Evolutionary conservation across 2,797 vertebrate species (phyloP).

Genomic region (Lophotriccus pileatus): DNA sequence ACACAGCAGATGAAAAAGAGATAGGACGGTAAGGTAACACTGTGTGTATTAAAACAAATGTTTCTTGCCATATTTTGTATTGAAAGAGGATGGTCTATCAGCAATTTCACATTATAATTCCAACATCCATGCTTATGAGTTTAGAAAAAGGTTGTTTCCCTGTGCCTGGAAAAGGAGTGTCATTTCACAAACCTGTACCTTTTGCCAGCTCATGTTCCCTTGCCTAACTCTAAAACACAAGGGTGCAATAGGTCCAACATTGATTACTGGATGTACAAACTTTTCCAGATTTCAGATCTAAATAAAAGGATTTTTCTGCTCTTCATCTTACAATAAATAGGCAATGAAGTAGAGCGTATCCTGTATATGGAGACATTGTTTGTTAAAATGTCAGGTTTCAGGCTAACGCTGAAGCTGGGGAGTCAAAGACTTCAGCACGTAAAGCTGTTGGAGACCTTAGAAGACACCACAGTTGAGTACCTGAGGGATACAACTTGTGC

Average conservation of each 20-base stretch:
- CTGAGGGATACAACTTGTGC: background rate
- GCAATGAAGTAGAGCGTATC: background rate
- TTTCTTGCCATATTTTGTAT: background rate
- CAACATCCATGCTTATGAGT: background rate
- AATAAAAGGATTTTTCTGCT: background rate
- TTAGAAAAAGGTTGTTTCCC: background rate
- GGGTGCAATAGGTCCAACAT: background rate
- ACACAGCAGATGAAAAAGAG: background rate
- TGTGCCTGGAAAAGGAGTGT: background rate
- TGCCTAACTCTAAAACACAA: background rate
- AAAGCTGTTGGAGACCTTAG: background rate
- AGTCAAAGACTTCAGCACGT: background rate
- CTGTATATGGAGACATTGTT: background rate
- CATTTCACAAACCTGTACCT: background rate
- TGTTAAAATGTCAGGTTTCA: background rate
- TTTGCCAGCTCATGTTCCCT: background rate
- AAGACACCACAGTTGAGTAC: background rate
- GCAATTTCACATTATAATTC: background rate
- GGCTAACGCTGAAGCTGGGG: background rate
- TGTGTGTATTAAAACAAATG: background rate
- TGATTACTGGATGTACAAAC: background rate
- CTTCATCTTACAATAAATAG: background rate
- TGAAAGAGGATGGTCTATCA: background rate
- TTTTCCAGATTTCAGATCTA: background rate
- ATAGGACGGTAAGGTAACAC: background rate